phyloP scores from a whole-genome alignment of 2,888 invertebrate genomes.

The Watsonalla cultraria region DNA sequence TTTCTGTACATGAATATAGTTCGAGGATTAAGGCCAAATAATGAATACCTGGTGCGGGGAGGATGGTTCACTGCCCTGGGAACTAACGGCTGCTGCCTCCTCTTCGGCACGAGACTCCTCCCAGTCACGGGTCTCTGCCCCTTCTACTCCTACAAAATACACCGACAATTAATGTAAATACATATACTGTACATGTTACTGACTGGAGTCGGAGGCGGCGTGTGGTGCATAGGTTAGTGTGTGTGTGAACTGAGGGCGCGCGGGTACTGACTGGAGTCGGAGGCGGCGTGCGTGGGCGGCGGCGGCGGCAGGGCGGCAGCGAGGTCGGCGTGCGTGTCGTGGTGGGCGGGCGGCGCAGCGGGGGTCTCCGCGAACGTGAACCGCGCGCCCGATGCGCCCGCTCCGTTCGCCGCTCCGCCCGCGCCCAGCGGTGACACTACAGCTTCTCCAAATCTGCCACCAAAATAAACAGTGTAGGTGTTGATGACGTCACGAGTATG shows the following conservation, averaged over 20 bases:
- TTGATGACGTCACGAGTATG: too few species aligned
- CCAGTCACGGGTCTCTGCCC: conserved; percentile 57
- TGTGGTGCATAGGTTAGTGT: too few species aligned
- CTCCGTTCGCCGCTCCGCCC: conserved; percentile 85
- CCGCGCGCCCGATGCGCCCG: conserved; percentile 84
- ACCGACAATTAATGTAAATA: background rate
- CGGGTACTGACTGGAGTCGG: conserved; percentile 24
- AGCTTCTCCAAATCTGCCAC: conserved; percentile 87
- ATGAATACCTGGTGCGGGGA: conserved; percentile 63
- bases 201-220: conserved; percentile 22
- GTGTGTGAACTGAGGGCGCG: background rate
- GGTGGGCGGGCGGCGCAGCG: conserved; percentile 82
- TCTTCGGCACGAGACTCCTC: conserved; percentile 66
- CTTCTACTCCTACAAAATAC: conserved; percentile 42
- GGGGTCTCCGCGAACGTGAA: conserved; percentile 38
- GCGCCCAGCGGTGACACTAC: conserved; percentile 90
- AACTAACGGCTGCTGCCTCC: conserved; percentile 72
- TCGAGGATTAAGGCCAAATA: background rate
- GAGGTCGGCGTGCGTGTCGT: conserved; percentile 86
- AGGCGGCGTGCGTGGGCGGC: conserved; percentile 17
- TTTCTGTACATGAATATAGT: background rate
- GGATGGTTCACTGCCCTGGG: conserved; percentile 70
- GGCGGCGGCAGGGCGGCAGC: conserved; percentile 68
- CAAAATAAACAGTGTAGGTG: background rate
- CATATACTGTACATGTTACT: conserved; percentile 8